Evolutionary conservation across 2,113 vertebrate genomes (phyloP).

Genomic region (Cryptotis parvus): DNA sequence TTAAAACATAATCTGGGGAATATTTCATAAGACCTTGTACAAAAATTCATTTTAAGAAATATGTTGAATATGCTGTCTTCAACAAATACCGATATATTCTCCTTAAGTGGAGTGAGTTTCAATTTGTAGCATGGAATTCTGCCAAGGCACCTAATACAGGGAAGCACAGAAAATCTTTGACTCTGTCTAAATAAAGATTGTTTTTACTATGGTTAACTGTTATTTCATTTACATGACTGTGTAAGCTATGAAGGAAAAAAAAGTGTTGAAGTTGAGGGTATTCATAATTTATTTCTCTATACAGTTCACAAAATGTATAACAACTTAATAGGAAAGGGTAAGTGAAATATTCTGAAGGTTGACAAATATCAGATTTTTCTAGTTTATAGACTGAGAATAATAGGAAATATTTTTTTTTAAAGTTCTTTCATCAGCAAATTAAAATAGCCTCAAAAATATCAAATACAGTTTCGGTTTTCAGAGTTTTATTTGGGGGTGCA

Average conservation of each 20-base stretch:
- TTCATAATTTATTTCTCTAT: not conserved
- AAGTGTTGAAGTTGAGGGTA: not conserved
- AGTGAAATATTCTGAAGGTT: slow-evolving; percentile 1
- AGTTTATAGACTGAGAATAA: not conserved
- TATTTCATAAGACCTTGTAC: not conserved
- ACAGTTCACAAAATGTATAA: not conserved
- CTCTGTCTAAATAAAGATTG: not conserved
- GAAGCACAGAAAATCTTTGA: not conserved
- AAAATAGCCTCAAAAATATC: not conserved
- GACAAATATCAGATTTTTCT: slow-evolving; percentile 44
- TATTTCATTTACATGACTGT: not conserved
- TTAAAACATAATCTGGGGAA: slow-evolving; percentile 9
- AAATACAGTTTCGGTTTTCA: not conserved
- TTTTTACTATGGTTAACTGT: not conserved
- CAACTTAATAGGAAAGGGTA: not conserved
- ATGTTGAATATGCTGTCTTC: not conserved
- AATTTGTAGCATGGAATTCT: not conserved
- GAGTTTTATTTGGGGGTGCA: too few species aligned
- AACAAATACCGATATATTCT: not conserved
- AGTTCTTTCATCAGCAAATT: not conserved
- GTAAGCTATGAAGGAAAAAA: not conserved
- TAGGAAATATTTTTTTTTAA: not conserved
- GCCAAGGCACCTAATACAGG: not conserved
- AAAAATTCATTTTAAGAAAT: slow-evolving; percentile 39
- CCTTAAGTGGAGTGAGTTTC: not conserved